Evolutionary conservation across 2,113 vertebrate species (phyloP).

Genomic region (Oryzias melastigma): DNA sequence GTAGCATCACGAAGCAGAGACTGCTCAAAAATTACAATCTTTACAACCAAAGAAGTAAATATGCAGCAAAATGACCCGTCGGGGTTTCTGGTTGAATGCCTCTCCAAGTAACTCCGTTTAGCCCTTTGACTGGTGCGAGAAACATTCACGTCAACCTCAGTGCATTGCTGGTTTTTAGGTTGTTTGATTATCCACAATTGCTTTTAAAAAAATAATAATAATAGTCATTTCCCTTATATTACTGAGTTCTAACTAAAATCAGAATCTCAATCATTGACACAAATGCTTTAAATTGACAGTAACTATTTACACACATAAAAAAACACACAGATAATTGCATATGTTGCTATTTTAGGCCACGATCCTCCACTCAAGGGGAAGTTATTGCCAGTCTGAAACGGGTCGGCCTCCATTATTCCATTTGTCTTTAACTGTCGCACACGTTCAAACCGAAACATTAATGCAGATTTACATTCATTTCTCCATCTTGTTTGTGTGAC

Average conservation of each 20-base stretch:
- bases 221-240: slow-evolving; percentile 21
- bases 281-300: slow-evolving; percentile 63
- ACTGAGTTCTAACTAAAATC: slow-evolving; percentile 32
- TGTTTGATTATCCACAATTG: slow-evolving; percentile 51
- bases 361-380: slow-evolving; percentile 56
- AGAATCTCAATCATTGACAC: slow-evolving; percentile 36
- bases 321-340: slow-evolving; percentile 75
- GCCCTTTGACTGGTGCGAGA: slow-evolving; percentile 72
- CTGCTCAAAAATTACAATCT: slow-evolving; percentile 57
- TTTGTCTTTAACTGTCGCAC: slow-evolving; percentile 1
- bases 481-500: slow-evolving; percentile 50
- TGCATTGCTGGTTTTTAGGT: slow-evolving; percentile 65
- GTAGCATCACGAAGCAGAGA: slow-evolving; percentile 65
- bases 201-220: slow-evolving; percentile 8
- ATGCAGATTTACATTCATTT: slow-evolving; percentile 59
- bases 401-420: slow-evolving; percentile 43
- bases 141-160: slow-evolving; percentile 66
- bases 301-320: slow-evolving; percentile 57
- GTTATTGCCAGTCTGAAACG: slow-evolving; percentile 51
- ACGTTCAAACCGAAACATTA: slow-evolving; percentile 33
- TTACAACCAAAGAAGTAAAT: slow-evolving; percentile 65
- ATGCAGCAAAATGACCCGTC: slow-evolving; percentile 63
- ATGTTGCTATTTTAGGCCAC: slow-evolving; percentile 62
- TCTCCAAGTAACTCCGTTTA: slow-evolving; percentile 62
- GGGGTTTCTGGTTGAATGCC: slow-evolving; percentile 43